Conservation (phyloP, 92 coral and sea anemone species). For the Phenganax subtilis region DNA sequence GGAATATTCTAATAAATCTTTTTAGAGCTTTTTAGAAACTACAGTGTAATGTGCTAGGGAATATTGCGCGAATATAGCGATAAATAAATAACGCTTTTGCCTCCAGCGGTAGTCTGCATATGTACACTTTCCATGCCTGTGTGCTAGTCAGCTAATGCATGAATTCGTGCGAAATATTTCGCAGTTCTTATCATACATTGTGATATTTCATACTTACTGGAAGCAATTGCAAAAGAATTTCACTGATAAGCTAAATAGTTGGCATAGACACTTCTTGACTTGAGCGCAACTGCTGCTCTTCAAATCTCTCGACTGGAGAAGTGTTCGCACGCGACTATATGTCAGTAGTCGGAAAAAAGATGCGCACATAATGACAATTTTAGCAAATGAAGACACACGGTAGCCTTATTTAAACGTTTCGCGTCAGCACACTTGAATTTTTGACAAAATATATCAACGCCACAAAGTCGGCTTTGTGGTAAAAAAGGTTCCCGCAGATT, state of each 20-base stretch:
- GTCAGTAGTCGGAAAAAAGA: neutral
- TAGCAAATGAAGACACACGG: neutral
- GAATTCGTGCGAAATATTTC: neutral
- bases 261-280: neutral
- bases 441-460: slow-evolving; percentile 26
- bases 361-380: neutral
- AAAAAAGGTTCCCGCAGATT: neutral
- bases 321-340: neutral
- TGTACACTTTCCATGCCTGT: no score
- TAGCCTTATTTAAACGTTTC: neutral
- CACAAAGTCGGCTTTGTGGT: slow-evolving; percentile 2
- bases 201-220: neutral
- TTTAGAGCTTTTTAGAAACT: no score
- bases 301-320: neutral
- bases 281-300: neutral
- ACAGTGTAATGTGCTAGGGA: neutral
- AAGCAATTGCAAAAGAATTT: neutral
- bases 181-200: neutral
- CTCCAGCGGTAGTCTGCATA: no score
- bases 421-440: slow-evolving; percentile 3
- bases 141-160: no score
- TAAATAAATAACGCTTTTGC: neutral
- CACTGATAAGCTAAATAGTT: neutral
- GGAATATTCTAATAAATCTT: no score
- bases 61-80: neutral